Percentiles rank a stretch among this genome's conserved stretches.
These are phyloP conservation scores for Clusia tigrina DNA, from an alignment of 2,888 invertebrate species.

Conservation along the genomic window DNA sequence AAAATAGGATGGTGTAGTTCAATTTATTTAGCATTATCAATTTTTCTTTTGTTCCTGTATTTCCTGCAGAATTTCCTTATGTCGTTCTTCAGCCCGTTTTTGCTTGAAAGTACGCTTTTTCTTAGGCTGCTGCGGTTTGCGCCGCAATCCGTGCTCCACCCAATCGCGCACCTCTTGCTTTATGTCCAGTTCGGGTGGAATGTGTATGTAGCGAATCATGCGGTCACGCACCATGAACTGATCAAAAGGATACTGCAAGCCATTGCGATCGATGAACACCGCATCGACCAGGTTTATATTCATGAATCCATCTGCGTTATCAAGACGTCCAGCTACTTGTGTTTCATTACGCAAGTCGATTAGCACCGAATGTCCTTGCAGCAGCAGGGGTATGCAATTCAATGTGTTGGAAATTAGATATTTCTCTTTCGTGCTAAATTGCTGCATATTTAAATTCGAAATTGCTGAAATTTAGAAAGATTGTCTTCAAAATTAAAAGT, in stretches of 20 bases:
- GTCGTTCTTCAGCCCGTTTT: constrained; percentile 49
- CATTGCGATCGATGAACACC: constrained; percentile 60
- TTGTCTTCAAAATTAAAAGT: too few relatives aligned
- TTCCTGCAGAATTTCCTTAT: constrained; percentile 51
- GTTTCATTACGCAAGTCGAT: constrained; percentile 61
- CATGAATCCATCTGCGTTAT: constrained; percentile 59
- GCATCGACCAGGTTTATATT: constrained; percentile 54
- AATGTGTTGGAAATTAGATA: constrained; percentile 57
- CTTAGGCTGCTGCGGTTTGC: constrained; percentile 14
- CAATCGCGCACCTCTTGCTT: constrained; percentile 42
- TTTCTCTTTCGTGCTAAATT: constrained; percentile 52
- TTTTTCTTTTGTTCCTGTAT: constrained; percentile 40
- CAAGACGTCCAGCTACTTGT: constrained; percentile 58
- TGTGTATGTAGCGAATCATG: constrained; percentile 58
- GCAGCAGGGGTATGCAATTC: constrained; percentile 51
- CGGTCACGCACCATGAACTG: constrained; percentile 57
- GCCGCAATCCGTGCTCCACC: constrained; percentile 42
- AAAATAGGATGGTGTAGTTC: background rate
- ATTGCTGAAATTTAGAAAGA: too few relatives aligned
- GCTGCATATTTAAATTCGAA: constrained; percentile 54
- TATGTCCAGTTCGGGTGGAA: constrained; percentile 51
- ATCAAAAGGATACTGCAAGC: constrained; percentile 57
- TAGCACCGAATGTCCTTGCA: constrained; percentile 54
- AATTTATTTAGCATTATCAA: background rate
- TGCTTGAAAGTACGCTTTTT: constrained; percentile 52